A percentile compares a stretch with the other conserved stretches of the same genome.
These are phyloP conservation scores for Hestina assimilis DNA, from an alignment of 1,140 invertebrate species.

Conservation along the genomic window DNA sequence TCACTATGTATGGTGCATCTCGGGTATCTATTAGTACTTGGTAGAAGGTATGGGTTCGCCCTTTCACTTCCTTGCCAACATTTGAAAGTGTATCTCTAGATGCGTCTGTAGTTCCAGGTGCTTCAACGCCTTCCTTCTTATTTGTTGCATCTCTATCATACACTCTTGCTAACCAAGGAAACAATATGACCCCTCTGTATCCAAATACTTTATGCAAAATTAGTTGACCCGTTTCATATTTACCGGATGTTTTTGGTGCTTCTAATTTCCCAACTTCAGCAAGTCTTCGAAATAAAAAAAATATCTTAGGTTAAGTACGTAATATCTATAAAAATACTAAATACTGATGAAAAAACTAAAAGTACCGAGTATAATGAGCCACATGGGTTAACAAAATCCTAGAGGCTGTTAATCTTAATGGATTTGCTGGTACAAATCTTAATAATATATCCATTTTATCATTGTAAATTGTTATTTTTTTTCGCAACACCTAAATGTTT, in stretches of 20 bases:
- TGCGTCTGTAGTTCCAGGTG: constrained; percentile 43
- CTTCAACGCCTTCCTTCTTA: constrained; percentile 57
- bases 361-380: constrained; percentile 66
- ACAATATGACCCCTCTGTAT: constrained; percentile 96
- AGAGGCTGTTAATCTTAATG: constrained; percentile 57
- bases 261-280: constrained; percentile 83
- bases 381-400: constrained; percentile 64
- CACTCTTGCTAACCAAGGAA: constrained; percentile 96
- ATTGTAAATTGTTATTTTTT: constrained; percentile 67
- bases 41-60: constrained; percentile 95
- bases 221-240: constrained; percentile 96
- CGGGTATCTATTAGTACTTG: constrained; percentile 97
- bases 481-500: constrained; percentile 40
- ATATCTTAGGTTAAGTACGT: constrained; percentile 57
- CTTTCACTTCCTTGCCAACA: constrained; percentile 93
- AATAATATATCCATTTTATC: constrained; percentile 75
- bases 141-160: constrained; percentile 93
- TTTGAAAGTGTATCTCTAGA: constrained; percentile 69
- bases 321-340: constrained; percentile 27
- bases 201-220: constrained; percentile 97
- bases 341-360: constrained; percentile 4
- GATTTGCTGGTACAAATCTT: constrained; percentile 63
- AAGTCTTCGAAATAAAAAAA: constrained; percentile 64
- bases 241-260: constrained; percentile 89
- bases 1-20: constrained; percentile 97